Evolutionary conservation across 2,888 invertebrate species (phyloP).

Genomic region (Sabatieria punctata): DNA sequence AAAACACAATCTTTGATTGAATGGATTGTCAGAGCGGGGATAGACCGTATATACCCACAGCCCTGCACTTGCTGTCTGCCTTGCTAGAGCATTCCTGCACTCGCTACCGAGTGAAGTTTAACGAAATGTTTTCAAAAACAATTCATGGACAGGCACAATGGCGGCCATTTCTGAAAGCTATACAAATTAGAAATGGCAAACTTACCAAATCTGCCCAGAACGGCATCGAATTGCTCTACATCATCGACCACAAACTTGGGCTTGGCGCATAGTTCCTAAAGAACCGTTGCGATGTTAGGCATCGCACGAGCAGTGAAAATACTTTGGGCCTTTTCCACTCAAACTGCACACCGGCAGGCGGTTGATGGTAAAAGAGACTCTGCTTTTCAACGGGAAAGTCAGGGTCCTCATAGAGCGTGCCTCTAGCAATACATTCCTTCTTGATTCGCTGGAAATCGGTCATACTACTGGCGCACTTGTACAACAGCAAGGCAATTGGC

Average conservation of each 20-base stretch:
- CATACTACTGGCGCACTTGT: not conserved
- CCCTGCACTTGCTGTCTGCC: no score
- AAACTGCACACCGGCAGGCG: constrained; percentile 71
- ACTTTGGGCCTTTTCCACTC: constrained; percentile 74
- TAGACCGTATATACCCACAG: no score
- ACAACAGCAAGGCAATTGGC: no score
- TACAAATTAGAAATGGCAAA: constrained; percentile 9
- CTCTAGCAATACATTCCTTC: constrained; percentile 57
- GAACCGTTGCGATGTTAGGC: no score
- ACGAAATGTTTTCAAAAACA: no score
- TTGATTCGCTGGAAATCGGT: constrained; percentile 65
- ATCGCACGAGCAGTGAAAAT: no score
- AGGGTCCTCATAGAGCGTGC: constrained; percentile 71
- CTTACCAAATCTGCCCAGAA: constrained; percentile 72
- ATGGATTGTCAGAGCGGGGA: no score
- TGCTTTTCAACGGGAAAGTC: constrained; percentile 73
- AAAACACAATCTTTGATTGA: no score
- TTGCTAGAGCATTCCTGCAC: no score
- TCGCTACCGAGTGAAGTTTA: no score
- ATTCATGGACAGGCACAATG: no score
- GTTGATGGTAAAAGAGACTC: constrained; percentile 79
- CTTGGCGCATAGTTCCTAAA: constrained; percentile 55
- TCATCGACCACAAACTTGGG: constrained; percentile 64
- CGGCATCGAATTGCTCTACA: constrained; percentile 60
- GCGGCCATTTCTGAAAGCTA: no score